A percentile compares a stretch with the other conserved stretches of the same genome.
phyloP scores from a whole-genome alignment of 1,140 invertebrate genomes.

The silkworm (Bombyx mori) region ASM3026992v2 NC_085117.1:11529501-11530000 shows the following conservation, averaged over 20 bases:
- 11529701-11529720: constrained; percentile 63
- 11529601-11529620: constrained; percentile 54
- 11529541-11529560: constrained; percentile 66
- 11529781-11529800: constrained; percentile 71
- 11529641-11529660: constrained; percentile 68
- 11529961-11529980: constrained; percentile 37
- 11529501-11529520: no score
- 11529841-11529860: constrained; percentile 72
- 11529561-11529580: constrained; percentile 59
- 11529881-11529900: constrained; percentile 64
- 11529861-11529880: constrained; percentile 58
- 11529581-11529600: constrained; percentile 68
- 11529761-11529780: constrained; percentile 61
- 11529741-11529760: constrained; percentile 56
- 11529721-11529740: constrained; percentile 52
- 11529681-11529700: constrained; percentile 68
- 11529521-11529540: constrained; percentile 29
- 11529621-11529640: constrained; percentile 63
- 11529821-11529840: constrained; percentile 78
- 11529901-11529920: constrained; percentile 66
- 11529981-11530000: constrained; percentile 26
- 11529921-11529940: constrained; percentile 58
- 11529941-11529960: constrained; percentile 61
- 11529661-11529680: constrained; percentile 66
- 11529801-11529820: constrained; percentile 76